Evolutionary conservation across 2,888 invertebrate genomes (phyloP), one percentile per base, ranked within the genome.

Genomic region (Nomada lathburiana): DNA sequence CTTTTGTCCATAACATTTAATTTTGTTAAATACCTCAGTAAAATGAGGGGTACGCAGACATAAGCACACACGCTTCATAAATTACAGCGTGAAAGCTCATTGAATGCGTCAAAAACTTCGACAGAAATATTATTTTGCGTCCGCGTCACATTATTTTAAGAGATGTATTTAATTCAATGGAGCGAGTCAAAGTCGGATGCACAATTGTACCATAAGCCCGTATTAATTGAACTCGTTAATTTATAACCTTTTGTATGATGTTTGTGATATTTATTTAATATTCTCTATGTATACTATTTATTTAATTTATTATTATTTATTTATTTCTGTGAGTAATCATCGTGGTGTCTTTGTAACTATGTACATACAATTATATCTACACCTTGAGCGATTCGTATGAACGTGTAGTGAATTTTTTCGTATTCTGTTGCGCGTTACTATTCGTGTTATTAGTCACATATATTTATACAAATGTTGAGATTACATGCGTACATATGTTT

Each of bases 171-270:
- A 42, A 69, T 77, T 62, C 59, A 20, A 36, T 59, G 83, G 13
- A 65, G 75, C 29, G 55, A 57, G 23, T 76, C 44, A 76, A 73
- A 75, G 75, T 79, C 75, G 72, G 68, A 63, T 72, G 83, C 83
- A 84, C 83, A 83, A 83, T 76, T 83, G 60, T 84, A 83, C 20
- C n/a, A 55, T 83, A 83, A 69, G 63, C 75, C 63, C 23, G 16
- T 69, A 52, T 44, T 29, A 26, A 67, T 70, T 11, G 11, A 72
- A 26, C 55, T 73, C 50, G 68, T 76, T 71, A 53, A 63, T 76
- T 76, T 44, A 76, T 77, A 76, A 57, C 47, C 18, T 63, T 77
- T 77, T 62, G 62, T 83, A 79, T 26, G 26, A 53, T 57, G 18
- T 78, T 53, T 82, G 82, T 82, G 64, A 85, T 82, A 82, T 82